phyloP scores from a whole-genome alignment of 2,113 vertebrate genomes.

The Tragelaphus buxtoni region DNA sequence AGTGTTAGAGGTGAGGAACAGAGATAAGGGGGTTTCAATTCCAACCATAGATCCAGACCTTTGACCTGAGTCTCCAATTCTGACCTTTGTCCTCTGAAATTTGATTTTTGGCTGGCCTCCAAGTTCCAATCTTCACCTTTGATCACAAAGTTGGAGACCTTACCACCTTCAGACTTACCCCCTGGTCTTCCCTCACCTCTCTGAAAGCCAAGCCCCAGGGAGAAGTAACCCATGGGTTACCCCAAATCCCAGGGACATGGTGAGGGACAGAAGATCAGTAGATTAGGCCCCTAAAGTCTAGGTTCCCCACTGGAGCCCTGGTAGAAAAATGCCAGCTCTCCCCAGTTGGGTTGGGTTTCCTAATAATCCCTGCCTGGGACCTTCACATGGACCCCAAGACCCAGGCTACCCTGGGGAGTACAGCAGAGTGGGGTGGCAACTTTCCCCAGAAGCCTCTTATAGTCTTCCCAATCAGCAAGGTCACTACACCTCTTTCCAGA shows the following conservation, averaged over 20 bases:
- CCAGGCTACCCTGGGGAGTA: neutral
- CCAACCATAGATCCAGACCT: neutral
- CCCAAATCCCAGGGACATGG: neutral
- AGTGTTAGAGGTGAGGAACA: neutral
- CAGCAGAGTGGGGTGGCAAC: neutral
- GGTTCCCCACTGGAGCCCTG: neutral
- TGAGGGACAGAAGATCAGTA: neutral
- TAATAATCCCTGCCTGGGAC: neutral
- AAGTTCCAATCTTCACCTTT: neutral
- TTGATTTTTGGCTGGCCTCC: neutral
- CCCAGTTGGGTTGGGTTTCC: neutral
- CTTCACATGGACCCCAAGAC: neutral
- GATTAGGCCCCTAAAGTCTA: neutral
- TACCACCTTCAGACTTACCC: neutral
- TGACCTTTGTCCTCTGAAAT: neutral
- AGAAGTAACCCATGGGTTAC: neutral
- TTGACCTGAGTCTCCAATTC: neutral
- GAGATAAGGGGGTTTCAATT: neutral
- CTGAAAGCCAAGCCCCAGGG: neutral
- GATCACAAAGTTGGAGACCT: slow-evolving; percentile 6
- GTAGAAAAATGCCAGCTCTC: neutral
- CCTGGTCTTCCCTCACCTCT: neutral
- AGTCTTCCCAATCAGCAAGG: neutral
- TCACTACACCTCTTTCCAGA: neutral
- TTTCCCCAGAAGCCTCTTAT: neutral